A percentile compares a stretch with the other conserved stretches of the same genome.
Evolutionary conservation across 1,140 invertebrate species (phyloP).

Genomic region (Hermetia illucens): DNA sequence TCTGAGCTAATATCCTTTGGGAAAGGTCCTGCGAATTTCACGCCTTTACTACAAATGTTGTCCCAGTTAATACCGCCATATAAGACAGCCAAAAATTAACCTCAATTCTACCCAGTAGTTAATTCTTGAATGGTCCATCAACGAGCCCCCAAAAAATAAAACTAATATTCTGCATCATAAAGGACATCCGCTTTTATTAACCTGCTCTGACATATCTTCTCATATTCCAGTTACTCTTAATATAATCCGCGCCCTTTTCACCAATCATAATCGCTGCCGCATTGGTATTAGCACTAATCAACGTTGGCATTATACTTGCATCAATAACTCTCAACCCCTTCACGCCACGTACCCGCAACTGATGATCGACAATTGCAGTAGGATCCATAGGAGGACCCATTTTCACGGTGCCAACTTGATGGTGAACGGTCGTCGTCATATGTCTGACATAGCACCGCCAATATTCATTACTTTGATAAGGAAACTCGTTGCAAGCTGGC

Average conservation of each 20-base stretch:
- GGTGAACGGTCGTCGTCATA: slow-evolving; percentile 33
- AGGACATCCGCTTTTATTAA: no score
- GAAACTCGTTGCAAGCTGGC: slow-evolving; percentile 22
- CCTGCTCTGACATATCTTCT: no score
- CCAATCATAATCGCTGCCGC: slow-evolving; percentile 33
- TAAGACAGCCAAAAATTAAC: no score
- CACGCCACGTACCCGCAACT: slow-evolving; percentile 39
- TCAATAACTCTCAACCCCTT: slow-evolving; percentile 52
- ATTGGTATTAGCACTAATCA: slow-evolving; percentile 4
- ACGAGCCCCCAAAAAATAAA: no score
- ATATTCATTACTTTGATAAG: slow-evolving; percentile 18
- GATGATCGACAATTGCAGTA: slow-evolving; percentile 40
- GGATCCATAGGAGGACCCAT: slow-evolving; percentile 40
- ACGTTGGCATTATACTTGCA: slow-evolving; percentile 25
- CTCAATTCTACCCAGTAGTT: no score
- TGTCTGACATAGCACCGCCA: slow-evolving; percentile 33
- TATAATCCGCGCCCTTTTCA: slow-evolving; percentile 39
- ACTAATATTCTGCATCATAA: no score
- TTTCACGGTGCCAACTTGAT: slow-evolving; percentile 41
- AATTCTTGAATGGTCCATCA: no score
- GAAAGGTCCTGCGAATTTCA: no score
- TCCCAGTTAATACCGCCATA: no score
- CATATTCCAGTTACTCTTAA: slow-evolving; percentile 29
- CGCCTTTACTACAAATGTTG: no score
- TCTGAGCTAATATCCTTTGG: no score